phyloP scores from a whole-genome alignment of 2,797 vertebrate species.

The Anas georgica region DNA sequence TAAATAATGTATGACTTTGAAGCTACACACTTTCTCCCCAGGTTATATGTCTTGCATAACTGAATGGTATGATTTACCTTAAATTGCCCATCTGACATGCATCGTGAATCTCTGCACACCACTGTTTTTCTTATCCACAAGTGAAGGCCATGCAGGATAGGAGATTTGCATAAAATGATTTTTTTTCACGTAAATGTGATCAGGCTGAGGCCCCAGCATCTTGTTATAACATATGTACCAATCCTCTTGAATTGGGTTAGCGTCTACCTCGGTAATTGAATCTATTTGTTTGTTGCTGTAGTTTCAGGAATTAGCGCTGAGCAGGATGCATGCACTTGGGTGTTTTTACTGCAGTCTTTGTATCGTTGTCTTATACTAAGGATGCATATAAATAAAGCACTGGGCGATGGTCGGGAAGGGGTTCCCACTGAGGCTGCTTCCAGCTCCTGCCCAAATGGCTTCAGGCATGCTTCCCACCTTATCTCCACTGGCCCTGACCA shows the following conservation, averaged over 20 bases:
- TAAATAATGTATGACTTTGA: conserved; percentile 62
- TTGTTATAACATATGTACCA: conserved; percentile 13
- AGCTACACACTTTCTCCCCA: conserved; percentile 27
- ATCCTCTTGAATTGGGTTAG: background rate
- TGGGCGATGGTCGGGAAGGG: background rate
- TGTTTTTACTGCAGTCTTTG: background rate
- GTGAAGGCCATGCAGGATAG: background rate
- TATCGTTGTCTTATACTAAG: background rate
- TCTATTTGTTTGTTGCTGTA: conserved; percentile 4
- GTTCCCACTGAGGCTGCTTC: background rate
- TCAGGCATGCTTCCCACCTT: background rate
- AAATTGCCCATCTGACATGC: conserved; percentile 55
- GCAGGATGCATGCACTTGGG: background rate
- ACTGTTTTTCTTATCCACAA: background rate
- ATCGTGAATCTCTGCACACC: background rate
- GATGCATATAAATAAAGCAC: background rate
- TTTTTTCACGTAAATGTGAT: conserved; percentile 50
- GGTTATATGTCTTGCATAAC: conserved; percentile 32
- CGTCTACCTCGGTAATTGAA: background rate
- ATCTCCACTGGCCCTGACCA: background rate
- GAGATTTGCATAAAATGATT: conserved; percentile 59
- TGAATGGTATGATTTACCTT: conserved; percentile 58
- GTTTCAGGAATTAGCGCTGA: background rate
- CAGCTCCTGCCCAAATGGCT: background rate
- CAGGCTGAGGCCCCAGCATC: background rate